phyloP scores from a whole-genome alignment of 1,140 invertebrate genomes.

The Cyrtorhinus lividipennis region DNA sequence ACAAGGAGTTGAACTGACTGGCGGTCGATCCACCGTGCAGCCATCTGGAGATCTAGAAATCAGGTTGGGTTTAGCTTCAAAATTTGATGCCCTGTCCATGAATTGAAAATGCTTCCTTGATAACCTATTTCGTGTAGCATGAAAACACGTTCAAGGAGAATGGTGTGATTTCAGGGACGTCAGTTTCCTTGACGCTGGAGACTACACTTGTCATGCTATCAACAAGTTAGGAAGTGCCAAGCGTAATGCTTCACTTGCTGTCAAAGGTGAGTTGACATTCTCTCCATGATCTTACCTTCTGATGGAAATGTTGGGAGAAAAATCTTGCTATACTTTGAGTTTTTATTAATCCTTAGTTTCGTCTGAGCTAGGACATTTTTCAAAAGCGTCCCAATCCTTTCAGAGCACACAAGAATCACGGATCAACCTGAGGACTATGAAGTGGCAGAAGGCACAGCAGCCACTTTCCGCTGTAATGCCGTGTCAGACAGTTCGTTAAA shows the following conservation, averaged over 20 bases:
- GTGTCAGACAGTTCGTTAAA: slow-evolving; percentile 64
- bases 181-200: slow-evolving; percentile 67
- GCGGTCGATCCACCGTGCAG: slow-evolving; percentile 58
- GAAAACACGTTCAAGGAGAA: too few species aligned
- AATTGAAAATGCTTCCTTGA: too few species aligned
- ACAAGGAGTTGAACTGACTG: slow-evolving; percentile 65
- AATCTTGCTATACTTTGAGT: not conserved
- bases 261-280: slow-evolving; percentile 49
- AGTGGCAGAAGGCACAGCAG: slow-evolving; percentile 70
- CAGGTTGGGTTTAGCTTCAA: too few species aligned
- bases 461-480: slow-evolving; percentile 88
- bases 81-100: slow-evolving; percentile 7
- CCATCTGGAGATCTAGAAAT: slow-evolving; percentile 75
- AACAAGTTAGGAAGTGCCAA: slow-evolving; percentile 80
- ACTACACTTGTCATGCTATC: slow-evolving; percentile 78
- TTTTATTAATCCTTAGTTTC: not conserved
- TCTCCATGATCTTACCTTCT: too few species aligned
- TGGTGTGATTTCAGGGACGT: slow-evolving; percentile 42
- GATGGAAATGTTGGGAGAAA: too few species aligned
- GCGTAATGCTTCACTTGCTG: slow-evolving; percentile 57
- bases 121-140: too few species aligned
- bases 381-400: slow-evolving; percentile 18
- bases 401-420: slow-evolving; percentile 67
- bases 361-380: too few species aligned
- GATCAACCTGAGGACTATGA: slow-evolving; percentile 80